These are phyloP conservation scores for Urocynchramus pylzowi DNA, from an alignment of 2,113 vertebrate species.

Conservation along the genomic window DNA sequence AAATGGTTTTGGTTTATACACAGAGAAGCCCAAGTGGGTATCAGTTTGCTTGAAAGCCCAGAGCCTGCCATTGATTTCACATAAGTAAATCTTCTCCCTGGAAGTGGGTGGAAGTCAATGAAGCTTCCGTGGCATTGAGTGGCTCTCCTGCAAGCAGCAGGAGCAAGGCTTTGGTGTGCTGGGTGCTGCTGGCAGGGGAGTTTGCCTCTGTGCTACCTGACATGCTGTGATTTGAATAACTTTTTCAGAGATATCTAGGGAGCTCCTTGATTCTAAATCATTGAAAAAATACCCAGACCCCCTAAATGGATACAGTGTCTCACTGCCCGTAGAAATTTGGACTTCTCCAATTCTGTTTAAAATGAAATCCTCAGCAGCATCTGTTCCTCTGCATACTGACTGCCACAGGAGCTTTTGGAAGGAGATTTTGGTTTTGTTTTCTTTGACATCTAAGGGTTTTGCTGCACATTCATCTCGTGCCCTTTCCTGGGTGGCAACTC, in stretches of 20 bases:
- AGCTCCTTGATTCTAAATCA: not conserved
- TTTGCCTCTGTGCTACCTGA: not conserved
- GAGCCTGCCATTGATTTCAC: constrained; percentile 35
- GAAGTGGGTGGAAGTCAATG: not conserved
- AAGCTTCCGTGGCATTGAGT: not conserved
- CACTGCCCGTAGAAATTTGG: not conserved
- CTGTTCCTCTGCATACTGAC: not conserved
- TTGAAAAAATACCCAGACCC: not conserved
- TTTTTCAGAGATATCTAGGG: not conserved
- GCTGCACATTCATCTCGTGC: not conserved
- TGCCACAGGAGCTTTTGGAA: not conserved
- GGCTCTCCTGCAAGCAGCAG: not conserved
- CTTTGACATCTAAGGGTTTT: not conserved
- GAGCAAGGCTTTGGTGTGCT: not conserved
- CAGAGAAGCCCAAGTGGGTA: constrained; percentile 11
- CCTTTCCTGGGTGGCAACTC: not conserved
- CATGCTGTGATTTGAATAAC: not conserved
- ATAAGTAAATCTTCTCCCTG: not conserved
- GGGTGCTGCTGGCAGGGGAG: rapidly evolving
- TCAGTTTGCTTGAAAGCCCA: constrained; percentile 20
- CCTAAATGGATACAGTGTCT: not conserved
- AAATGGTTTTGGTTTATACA: constrained; percentile 27
- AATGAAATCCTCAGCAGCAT: not conserved
- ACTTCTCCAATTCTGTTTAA: not conserved
- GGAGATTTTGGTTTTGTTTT: not conserved